Base-by-base conservation (phyloP, 2,888 invertebrate species). In the Lithophane ornitopus region DNA sequence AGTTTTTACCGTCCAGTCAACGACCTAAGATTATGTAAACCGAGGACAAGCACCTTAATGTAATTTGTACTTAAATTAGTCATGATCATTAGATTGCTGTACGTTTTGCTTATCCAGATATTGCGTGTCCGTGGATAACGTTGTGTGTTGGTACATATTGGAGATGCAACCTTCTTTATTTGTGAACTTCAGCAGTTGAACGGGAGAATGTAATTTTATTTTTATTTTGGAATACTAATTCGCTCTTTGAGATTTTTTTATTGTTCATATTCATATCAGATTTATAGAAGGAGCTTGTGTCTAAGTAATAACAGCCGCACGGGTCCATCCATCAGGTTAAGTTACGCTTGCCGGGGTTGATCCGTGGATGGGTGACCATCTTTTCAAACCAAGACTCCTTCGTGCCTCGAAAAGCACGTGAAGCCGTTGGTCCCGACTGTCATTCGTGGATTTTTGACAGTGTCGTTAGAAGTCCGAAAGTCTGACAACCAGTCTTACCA, bases 21-120 rank as follows among this genome's bases (percentile, higher is more conserved):
- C 70, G 85, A 80, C 78, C 88, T 76, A 70, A 73, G 69, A 87
- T 85, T 87, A 87, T 81, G 70, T 81, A 78, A 82, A 68, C 68
- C 39, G 77, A 84, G 78, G 80, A 82, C 85, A 74, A 78, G 78
- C 79, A 85, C 83, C 80, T 80, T 83, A 68, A 82, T 81, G 78
- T 81, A 80, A 80, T 84, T 81, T 82, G 77, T 78, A 62, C 70
- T 67, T 61, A 75, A 77, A 78, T 80, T 85, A 85, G 74, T 78
- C 70, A 75, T 78, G 68, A 81, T 75, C 82, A 84, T 81, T 81
- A 63, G 19, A 80, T 39, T 12, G 68, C 49, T 70, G 46, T 61
- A 70, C 59, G 70, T 41, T 70, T 75, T 44, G 44, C 66, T 80
- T 80, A 85, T 73, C 74, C 39, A 69, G 70, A 85, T 82, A 61